Conservation (phyloP, 1,140 invertebrate species). For the Frieseomelitta varia region DNA sequence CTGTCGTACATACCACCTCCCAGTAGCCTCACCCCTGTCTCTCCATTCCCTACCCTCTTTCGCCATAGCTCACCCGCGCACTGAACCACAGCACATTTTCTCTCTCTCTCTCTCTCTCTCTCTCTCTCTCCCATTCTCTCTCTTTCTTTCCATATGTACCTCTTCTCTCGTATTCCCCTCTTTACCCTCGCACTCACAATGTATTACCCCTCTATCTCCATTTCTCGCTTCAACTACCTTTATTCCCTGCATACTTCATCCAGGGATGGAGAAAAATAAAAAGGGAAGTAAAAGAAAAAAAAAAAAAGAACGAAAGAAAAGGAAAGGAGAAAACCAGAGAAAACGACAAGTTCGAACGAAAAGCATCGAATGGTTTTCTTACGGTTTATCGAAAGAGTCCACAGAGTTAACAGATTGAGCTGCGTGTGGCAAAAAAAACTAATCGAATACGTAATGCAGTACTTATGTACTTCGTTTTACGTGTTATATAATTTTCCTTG, state of each 20-base stretch:
- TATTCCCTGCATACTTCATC: not conserved
- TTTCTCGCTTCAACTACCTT: not conserved
- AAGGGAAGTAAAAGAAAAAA: not conserved
- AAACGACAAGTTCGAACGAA: slow-evolving; percentile 6
- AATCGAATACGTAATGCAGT: not conserved
- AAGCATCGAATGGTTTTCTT: slow-evolving; percentile 6
- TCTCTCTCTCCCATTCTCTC: not conserved
- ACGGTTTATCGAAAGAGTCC: not conserved
- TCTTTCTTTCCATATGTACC: not conserved
- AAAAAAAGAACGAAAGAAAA: not conserved
- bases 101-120: not conserved
- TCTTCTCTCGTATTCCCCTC: not conserved
- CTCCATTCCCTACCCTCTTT: not conserved
- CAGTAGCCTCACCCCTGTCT: not conserved
- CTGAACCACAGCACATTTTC: slow-evolving; percentile 15
- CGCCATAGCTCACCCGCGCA: slow-evolving; percentile 10
- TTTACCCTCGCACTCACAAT: not conserved
- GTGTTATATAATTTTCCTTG: slow-evolving; percentile 24
- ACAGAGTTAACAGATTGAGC: slow-evolving; percentile 8
- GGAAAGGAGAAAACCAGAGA: not conserved
- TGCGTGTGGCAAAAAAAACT: not conserved
- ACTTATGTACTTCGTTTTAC: not conserved
- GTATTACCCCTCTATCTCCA: not conserved
- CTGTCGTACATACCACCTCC: not conserved
- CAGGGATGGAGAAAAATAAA: not conserved